phyloP scores from a whole-genome alignment of 2,113 vertebrate species.

The Ranitomeya imitator region DNA sequence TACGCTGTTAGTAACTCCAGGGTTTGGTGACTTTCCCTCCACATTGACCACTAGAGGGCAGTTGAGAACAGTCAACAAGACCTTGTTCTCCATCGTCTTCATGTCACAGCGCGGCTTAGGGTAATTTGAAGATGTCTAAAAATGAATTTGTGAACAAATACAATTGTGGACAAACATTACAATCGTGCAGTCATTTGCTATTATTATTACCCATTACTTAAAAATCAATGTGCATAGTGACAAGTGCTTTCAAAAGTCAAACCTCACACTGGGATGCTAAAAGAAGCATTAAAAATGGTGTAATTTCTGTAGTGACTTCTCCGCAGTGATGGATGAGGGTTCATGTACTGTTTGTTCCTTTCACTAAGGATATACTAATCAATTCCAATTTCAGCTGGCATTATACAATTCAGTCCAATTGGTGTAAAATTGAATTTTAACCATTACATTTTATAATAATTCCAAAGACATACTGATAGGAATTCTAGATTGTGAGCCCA shows the following conservation, averaged over 20 bases:
- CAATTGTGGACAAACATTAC: neutral
- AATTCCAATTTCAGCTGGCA: neutral
- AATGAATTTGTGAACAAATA: neutral
- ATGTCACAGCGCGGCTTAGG: neutral
- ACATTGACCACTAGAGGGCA: constrained; percentile 44
- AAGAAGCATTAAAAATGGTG: constrained; percentile 10
- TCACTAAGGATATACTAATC: constrained; percentile 22
- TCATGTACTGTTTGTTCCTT: neutral
- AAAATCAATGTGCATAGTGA: constrained; percentile 24
- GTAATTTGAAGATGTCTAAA: neutral
- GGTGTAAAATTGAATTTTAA: no score
- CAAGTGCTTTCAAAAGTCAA: constrained; percentile 2
- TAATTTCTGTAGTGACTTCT: neutral
- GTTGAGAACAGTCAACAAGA: constrained; percentile 33
- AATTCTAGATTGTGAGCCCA: no score
- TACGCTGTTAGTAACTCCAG: neutral
- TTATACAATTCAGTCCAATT: neutral
- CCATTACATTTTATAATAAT: neutral
- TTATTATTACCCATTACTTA: neutral
- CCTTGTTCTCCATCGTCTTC: neutral
- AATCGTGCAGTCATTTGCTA: neutral
- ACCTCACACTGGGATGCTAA: constrained; percentile 18
- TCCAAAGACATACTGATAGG: no score
- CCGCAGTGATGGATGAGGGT: constrained; percentile 28
- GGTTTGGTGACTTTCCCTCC: neutral